These are phyloP conservation scores for Barypeithes pellucidus DNA, from an alignment of 2,888 invertebrate species.

Conservation along the genomic window DNA sequence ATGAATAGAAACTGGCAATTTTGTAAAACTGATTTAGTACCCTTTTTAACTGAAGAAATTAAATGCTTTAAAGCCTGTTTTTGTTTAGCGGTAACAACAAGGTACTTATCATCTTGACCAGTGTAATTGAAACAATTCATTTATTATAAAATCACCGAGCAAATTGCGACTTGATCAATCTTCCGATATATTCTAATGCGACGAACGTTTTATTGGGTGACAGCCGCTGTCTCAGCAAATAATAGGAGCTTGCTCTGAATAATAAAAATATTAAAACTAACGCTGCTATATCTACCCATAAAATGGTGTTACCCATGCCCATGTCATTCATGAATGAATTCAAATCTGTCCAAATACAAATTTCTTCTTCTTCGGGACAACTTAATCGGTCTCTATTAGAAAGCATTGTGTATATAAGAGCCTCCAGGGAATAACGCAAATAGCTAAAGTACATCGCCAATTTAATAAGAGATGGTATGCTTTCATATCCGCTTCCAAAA, in stretches of 20 bases:
- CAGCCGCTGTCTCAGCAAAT: constrained; percentile 81
- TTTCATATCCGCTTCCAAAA: constrained; percentile 83
- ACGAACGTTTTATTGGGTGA: constrained; percentile 82
- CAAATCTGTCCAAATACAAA: constrained; percentile 84
- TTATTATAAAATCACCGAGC: constrained; percentile 58
- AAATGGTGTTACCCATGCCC: constrained; percentile 82
- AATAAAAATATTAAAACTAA: constrained; percentile 76
- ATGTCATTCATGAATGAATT: constrained; percentile 83
- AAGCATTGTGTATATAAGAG: constrained; percentile 85
- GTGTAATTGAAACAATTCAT: neutral
- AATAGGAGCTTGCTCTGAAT: constrained; percentile 80
- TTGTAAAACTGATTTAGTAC: too few species aligned
- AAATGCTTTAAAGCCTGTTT: too few species aligned
- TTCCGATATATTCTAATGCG: constrained; percentile 80
- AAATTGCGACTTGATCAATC: constrained; percentile 77
- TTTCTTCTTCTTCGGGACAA: constrained; percentile 81
- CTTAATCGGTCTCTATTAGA: constrained; percentile 81
- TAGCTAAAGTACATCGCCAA: constrained; percentile 88
- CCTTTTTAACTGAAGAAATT: too few species aligned
- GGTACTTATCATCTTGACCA: neutral
- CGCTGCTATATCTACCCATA: constrained; percentile 79
- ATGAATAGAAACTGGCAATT: too few species aligned
- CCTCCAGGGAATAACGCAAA: constrained; percentile 72
- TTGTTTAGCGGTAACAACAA: too few species aligned
- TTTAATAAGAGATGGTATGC: constrained; percentile 81